Evolutionary conservation across 2,888 invertebrate species (phyloP), one percentile per base, ranked within the genome.

Genomic region (Rhodophaea formosa): DNA sequence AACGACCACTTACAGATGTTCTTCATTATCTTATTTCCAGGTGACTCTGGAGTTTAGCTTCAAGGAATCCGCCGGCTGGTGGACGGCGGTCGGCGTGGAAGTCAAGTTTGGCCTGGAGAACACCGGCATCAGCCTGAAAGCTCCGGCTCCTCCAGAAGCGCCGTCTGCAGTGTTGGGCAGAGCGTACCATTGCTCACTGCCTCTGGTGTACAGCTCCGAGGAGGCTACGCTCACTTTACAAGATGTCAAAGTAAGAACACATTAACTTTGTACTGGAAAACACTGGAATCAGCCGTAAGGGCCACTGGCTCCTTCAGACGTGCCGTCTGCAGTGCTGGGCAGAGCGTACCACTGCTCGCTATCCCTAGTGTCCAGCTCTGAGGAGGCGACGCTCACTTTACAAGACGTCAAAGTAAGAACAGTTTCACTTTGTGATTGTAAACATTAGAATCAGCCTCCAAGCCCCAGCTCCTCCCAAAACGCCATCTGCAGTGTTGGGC

Each of bases 31-130:
- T 16, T 10, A 23, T 35, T 69, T 72, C 7, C 69, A 93, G 92
- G 88, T 92, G 52, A 89, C 87, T 10, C 67, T 93, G 12, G 92
- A 93, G 65, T 93, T 93, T 68, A 92, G 91, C 62, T 93, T 93
- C 79, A 91, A 92, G 61, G 82, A 92, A 52, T 69, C 83, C 0
- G 80, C 68, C 0, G 91, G 90, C 0, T 92, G 92, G 78, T 93
- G 93, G 93, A 82, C 82, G 1, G 84, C 93, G 8, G 92, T 89
- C 0, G 92, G 92, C 0, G 93, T 93, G 12, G 93, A 93, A 69
- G 88, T 93, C 57, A 88, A 88, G 65, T 91, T 92, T 39, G 86
- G 86, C 59, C 47, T 80, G 68, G 92, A 69, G 82, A 83, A 69
- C 60, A 84, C 69, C 56, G 92, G 79, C 60, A 79, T 80, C 63